These are phyloP conservation scores for Capricornis sumatraensis DNA, from an alignment of 2,113 vertebrate species.

Conservation along the genomic window DNA sequence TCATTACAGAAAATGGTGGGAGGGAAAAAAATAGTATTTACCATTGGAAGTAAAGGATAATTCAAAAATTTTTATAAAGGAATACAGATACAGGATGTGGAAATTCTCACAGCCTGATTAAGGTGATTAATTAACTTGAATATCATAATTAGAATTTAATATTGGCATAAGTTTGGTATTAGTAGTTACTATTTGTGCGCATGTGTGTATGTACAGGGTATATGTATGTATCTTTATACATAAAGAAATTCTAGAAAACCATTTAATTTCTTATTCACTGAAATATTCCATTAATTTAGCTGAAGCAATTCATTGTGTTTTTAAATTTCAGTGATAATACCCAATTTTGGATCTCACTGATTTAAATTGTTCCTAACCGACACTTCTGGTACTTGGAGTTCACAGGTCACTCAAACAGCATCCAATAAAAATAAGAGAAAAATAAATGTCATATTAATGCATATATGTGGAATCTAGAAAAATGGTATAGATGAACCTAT, in stretches of 20 bases:
- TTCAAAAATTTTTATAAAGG: neutral
- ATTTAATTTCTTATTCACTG: neutral
- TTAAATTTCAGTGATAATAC: neutral
- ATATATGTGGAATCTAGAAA: neutral
- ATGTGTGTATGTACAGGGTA: neutral
- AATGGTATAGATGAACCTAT: neutral
- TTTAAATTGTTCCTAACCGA: neutral
- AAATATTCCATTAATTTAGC: neutral
- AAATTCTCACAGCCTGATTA: neutral
- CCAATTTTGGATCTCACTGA: neutral
- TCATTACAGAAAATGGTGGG: neutral
- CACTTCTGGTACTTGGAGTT: neutral
- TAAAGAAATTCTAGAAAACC: neutral
- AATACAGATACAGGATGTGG: neutral
- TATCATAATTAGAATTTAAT: neutral
- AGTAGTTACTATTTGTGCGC: neutral
- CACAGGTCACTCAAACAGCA: neutral
- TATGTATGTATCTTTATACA: neutral
- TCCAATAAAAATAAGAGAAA: neutral
- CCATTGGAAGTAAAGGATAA: neutral
- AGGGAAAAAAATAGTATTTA: neutral
- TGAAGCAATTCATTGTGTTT: neutral
- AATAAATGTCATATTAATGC: neutral
- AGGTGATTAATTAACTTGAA: neutral
- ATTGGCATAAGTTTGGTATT: neutral